Evolutionary conservation across 1,140 invertebrate genomes (phyloP).

Genomic region (Procambarus virginalis): DNA sequence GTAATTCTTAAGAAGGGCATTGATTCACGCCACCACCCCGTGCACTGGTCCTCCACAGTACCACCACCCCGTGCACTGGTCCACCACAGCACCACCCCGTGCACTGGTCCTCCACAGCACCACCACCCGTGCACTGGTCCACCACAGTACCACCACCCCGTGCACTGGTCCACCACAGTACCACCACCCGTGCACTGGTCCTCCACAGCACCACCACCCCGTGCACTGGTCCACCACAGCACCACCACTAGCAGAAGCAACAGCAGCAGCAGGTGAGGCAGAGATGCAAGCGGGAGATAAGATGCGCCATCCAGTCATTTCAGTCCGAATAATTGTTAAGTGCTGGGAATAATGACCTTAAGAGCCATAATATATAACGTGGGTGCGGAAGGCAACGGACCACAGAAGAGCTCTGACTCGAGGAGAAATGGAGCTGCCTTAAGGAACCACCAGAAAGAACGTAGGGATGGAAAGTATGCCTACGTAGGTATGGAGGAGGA

Average conservation of each 20-base stretch:
- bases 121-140: not conserved
- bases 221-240: not conserved
- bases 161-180: not conserved
- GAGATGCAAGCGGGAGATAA: conserved; percentile 48
- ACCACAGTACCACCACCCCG: not conserved
- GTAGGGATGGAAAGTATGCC: too few species aligned
- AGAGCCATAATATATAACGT: conserved; percentile 46
- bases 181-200: too few species aligned
- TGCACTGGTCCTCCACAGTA: not conserved
- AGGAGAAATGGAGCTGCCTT: too few species aligned
- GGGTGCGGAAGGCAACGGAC: not conserved
- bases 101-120: not conserved
- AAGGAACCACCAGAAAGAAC: too few species aligned
- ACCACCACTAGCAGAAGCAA: not conserved
- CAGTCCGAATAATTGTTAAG: conserved; percentile 57
- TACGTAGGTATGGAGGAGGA: too few species aligned
- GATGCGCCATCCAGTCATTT: conserved; percentile 53
- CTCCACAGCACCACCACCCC: not conserved
- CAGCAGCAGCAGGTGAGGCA: not conserved
- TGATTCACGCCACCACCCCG: not conserved
- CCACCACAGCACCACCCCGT: not conserved
- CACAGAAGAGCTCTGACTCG: not conserved
- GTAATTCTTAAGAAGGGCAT: too few species aligned
- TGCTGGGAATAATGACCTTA: conserved; percentile 49
- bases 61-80: too few species aligned